A percentile compares a stretch with the other conserved stretches of the same genome.
phyloP scores from a whole-genome alignment of 2,797 vertebrate genomes.

The Halcyon leucocephala region DNA sequence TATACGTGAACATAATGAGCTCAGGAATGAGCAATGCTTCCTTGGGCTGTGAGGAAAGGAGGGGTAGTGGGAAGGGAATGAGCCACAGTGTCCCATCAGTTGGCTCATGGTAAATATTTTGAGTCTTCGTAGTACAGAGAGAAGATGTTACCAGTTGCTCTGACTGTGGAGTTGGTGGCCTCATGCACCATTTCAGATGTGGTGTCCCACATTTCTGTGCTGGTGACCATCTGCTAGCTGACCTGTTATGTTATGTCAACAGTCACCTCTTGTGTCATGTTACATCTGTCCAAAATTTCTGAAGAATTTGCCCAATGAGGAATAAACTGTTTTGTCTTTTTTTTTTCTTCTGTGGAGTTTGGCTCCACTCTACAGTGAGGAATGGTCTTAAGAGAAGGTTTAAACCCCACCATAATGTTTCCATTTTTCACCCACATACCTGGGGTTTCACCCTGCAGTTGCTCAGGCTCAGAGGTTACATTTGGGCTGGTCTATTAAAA shows the following conservation, averaged over 20 bases:
- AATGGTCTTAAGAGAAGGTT: neutral
- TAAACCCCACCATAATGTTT: neutral
- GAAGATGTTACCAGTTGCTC: neutral
- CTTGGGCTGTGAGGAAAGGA: neutral
- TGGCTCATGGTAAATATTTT: neutral
- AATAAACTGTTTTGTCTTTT: neutral
- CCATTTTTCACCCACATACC: accelerated
- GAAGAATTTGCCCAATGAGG: neutral
- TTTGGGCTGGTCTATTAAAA: neutral
- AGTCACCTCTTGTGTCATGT: neutral
- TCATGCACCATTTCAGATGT: too few species aligned
- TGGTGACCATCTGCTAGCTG: neutral
- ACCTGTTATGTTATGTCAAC: neutral
- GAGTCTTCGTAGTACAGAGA: neutral
- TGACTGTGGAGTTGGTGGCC: neutral
- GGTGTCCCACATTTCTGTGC: neutral
- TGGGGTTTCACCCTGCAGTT: neutral
- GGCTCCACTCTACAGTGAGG: neutral
- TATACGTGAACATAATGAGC: neutral
- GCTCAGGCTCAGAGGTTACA: neutral
- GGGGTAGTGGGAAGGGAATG: accelerated
- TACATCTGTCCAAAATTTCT: neutral
- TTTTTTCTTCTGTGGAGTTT: neutral
- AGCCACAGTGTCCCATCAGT: neutral
- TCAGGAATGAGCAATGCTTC: neutral